These are phyloP conservation scores for Oncorhynchus keta DNA, from an alignment of 2,113 vertebrate species.

Conservation along the genomic window DNA sequence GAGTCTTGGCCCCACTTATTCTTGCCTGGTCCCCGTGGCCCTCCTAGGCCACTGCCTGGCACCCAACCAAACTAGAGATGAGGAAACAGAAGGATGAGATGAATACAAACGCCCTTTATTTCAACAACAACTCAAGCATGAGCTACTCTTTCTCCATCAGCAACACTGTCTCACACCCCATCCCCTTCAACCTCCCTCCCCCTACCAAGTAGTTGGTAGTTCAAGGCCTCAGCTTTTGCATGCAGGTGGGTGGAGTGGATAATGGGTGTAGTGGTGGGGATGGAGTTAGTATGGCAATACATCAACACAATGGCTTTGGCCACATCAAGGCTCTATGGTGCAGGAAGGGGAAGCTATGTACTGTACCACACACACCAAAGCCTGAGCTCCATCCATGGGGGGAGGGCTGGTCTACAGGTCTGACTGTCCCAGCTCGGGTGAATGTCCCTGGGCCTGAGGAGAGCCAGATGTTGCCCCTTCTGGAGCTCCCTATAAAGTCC, in stretches of 20 bases:
- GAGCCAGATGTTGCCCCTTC: slow-evolving; percentile 67
- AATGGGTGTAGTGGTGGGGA: slow-evolving; percentile 45
- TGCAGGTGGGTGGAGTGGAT: slow-evolving; percentile 44
- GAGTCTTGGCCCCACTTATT: slow-evolving; percentile 48
- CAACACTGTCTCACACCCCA: no score
- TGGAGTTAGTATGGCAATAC: slow-evolving; percentile 58
- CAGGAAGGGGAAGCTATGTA: slow-evolving; percentile 65
- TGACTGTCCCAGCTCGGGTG: slow-evolving; percentile 53
- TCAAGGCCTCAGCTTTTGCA: slow-evolving; percentile 6
- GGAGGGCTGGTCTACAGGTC: slow-evolving; percentile 63
- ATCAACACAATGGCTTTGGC: slow-evolving; percentile 58
- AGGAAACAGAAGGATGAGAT: no score
- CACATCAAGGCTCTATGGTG: slow-evolving; percentile 65
- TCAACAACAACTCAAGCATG: no score
- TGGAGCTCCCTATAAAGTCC: slow-evolving; percentile 46
- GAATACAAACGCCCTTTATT: no score
- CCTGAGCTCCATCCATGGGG: slow-evolving; percentile 49
- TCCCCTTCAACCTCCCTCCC: no score
- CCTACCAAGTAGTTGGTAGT: no score
- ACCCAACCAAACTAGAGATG: not conserved
- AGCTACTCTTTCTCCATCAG: no score
- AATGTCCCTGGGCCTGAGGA: slow-evolving; percentile 48
- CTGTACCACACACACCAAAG: slow-evolving; percentile 64
- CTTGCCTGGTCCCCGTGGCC: not conserved
- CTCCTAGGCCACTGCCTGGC: not conserved